Conservation (phyloP, 2,888 invertebrate genomes). For the Pocota personata region DNA sequence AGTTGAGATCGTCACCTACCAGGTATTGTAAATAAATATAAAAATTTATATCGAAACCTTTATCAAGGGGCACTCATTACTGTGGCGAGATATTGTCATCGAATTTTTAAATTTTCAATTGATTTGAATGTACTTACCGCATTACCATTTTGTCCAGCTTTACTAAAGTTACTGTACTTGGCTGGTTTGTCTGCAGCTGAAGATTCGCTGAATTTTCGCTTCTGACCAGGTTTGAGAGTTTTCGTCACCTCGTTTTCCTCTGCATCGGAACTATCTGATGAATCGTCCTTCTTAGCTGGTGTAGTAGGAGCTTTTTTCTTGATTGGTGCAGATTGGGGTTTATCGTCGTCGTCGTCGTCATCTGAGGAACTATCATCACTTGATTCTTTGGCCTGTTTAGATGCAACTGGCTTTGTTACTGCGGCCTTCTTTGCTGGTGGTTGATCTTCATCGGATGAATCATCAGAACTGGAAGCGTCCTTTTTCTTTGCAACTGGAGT, state of each 20-base stretch:
- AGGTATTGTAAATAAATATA: too few relatives aligned
- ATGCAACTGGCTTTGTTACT: conserved; percentile 74
- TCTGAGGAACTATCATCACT: conserved; percentile 83
- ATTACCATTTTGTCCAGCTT: conserved; percentile 82
- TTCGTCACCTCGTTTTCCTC: conserved; percentile 9
- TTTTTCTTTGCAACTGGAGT: conserved; percentile 71
- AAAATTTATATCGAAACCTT: too few relatives aligned
- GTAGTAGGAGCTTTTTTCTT: conserved; percentile 75
- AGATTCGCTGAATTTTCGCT: conserved; percentile 82
- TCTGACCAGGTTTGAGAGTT: conserved; percentile 77
- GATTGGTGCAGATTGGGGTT: conserved; percentile 57
- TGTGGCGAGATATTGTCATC: too few relatives aligned
- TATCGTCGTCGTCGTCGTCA: conserved; percentile 82
- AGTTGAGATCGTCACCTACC: too few relatives aligned
- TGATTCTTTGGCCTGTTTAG: conserved; percentile 81
- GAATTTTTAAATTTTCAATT: background rate
- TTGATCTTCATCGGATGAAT: conserved; percentile 70
- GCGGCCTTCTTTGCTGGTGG: conserved; percentile 75
- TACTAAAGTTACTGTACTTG: conserved; percentile 88
- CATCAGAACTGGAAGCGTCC: conserved; percentile 66
- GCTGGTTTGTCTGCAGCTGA: conserved; percentile 79
- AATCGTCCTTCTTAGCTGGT: conserved; percentile 79
- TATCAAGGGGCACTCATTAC: too few relatives aligned
- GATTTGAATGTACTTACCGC: conserved; percentile 24
- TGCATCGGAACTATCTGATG: conserved; percentile 77